These are phyloP conservation scores for Nephila pilipes DNA, from an alignment of 1,140 invertebrate species.

Conservation along the genomic window DNA sequence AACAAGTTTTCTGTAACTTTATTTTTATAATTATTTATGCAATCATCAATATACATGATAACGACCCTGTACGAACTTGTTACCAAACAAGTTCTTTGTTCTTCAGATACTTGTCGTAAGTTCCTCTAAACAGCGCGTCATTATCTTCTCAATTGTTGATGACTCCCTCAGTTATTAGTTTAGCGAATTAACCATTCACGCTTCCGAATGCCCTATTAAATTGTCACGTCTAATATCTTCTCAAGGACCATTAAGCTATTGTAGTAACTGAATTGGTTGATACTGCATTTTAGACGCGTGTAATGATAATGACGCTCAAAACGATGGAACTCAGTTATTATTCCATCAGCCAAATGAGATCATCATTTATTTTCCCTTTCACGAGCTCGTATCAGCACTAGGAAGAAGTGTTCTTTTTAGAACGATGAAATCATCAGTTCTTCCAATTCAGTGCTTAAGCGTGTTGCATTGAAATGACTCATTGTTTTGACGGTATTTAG, in stretches of 20 bases:
- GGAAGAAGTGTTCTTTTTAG: not conserved
- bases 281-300: not conserved
- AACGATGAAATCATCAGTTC: not conserved
- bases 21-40: too few species aligned
- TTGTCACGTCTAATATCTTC: not conserved
- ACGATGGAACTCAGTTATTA: not conserved
- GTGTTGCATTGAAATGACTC: not conserved
- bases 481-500: not conserved
- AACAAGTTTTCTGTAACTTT: too few species aligned
- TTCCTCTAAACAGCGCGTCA: not conserved
- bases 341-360: not conserved
- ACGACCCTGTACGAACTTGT: too few species aligned
- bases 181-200: not conserved
- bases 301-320: not conserved
- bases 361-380: not conserved
- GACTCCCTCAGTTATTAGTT: not conserved
- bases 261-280: not conserved
- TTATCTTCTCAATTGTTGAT: not conserved
- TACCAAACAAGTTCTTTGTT: too few species aligned
- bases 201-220: not conserved
- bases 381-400: not conserved
- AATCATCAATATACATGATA: too few species aligned
- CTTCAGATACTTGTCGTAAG: not conserved
- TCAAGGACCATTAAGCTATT: not conserved
- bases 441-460: not conserved